Evolutionary conservation across 2,113 vertebrate species (phyloP).

Genomic region (Amblyopsis rosae): DNA sequence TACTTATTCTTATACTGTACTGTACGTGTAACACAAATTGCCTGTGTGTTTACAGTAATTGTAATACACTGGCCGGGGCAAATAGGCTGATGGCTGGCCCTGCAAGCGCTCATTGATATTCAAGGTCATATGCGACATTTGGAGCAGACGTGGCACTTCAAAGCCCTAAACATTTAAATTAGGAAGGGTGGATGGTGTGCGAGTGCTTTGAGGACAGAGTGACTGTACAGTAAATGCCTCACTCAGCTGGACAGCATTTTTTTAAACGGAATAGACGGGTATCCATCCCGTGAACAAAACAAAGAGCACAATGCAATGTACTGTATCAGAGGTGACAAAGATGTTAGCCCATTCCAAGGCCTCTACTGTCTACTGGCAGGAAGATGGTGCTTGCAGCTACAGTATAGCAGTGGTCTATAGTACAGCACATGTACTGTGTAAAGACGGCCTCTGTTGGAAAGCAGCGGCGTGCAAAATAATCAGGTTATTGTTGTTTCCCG

Average conservation of each 20-base stretch:
- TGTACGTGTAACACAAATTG: slow-evolving; percentile 25
- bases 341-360: slow-evolving; percentile 14
- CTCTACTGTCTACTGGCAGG: not conserved
- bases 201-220: slow-evolving; percentile 28
- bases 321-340: slow-evolving; percentile 20
- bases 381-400: not conserved
- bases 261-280: not conserved
- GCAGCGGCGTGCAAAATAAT: slow-evolving; percentile 1
- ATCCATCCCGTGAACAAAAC: not conserved
- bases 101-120: not conserved
- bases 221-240: slow-evolving; percentile 31
- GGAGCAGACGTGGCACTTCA: slow-evolving; percentile 8
- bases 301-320: slow-evolving; percentile 3
- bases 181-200: slow-evolving; percentile 31
- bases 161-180: slow-evolving; percentile 42
- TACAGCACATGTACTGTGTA: not conserved
- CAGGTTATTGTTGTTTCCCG: not conserved
- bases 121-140: not conserved
- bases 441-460: slow-evolving; percentile 5
- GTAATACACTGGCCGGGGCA: slow-evolving; percentile 29
- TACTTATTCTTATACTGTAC: slow-evolving; percentile 6
- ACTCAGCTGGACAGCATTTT: slow-evolving; percentile 13
- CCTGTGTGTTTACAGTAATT: slow-evolving; percentile 37
- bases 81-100: slow-evolving; percentile 24
- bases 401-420: not conserved